Percentiles rank a stretch among this genome's conserved stretches.
Conservation (phyloP, 2,888 invertebrate genomes). For the Iphiclides podalirius region DNA sequence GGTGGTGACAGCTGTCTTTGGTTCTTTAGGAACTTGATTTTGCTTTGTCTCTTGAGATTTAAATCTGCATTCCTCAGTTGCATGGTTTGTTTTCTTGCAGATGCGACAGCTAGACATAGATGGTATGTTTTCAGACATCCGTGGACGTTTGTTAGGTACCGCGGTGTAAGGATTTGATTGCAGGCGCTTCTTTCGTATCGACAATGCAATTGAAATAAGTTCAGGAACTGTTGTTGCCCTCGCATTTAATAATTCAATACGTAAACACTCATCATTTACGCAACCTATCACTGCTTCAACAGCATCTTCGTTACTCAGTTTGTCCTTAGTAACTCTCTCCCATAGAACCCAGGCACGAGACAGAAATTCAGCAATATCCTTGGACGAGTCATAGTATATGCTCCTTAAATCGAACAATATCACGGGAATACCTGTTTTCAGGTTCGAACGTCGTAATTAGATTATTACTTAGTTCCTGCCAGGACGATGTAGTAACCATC, state of each 20-base stretch:
- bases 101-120: conserved; percentile 5
- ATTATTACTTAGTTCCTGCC: conserved; percentile 24
- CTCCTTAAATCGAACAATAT: background rate
- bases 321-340: no score
- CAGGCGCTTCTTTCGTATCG: conserved; percentile 9
- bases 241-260: conserved; percentile 26
- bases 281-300: no score
- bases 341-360: no score
- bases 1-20: no score
- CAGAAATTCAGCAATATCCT: conserved; percentile 20
- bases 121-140: background rate
- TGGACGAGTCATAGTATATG: conserved; percentile 17
- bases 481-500: conserved; percentile 24
- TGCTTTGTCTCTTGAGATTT: conserved; percentile 17
- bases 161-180: background rate
- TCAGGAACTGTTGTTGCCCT: conserved; percentile 22
- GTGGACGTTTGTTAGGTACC: conserved; percentile 1
- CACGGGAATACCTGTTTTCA: conserved; percentile 21
- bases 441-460: conserved; percentile 26
- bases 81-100: conserved; percentile 16
- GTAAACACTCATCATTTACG: conserved; percentile 32
- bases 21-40: no score
- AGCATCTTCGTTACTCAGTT: no score
- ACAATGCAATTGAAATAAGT: conserved; percentile 19
- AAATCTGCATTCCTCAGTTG: no score